Percentiles rank a stretch among this genome's conserved stretches.
phyloP scores from a whole-genome alignment of 92 coral and sea anemone species.

The Meandrina meandrites region DNA sequence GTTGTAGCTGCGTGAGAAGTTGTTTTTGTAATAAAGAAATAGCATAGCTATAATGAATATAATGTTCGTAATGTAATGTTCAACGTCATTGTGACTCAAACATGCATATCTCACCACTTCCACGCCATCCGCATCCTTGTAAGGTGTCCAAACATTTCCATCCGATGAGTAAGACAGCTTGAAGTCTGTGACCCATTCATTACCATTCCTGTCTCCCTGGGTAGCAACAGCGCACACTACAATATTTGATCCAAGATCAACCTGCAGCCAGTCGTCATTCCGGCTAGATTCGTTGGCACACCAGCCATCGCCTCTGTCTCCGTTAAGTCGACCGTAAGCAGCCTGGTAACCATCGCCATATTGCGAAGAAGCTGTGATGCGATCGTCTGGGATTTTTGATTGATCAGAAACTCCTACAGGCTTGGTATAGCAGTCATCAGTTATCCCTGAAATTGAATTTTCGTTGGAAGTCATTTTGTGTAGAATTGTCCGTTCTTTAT shows the following conservation, averaged over 20 bases:
- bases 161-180: neutral
- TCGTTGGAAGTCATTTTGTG: neutral
- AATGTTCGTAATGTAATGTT: too few relatives aligned
- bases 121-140: neutral
- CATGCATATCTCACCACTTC: neutral
- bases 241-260: neutral
- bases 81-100: too few relatives aligned
- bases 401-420: neutral
- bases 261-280: slow-evolving; percentile 4
- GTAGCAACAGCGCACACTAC: neutral
- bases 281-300: neutral
- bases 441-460: neutral
- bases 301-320: neutral
- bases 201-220: neutral
- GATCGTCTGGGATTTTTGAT: neutral
- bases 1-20: too few relatives aligned
- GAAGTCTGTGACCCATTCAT: neutral
- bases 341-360: neutral
- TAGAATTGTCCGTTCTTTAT: neutral
- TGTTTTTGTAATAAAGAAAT: too few relatives aligned
- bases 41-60: too few relatives aligned
- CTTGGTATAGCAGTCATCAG: neutral
- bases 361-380: neutral
- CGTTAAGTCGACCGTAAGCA: neutral
- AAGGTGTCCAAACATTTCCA: neutral